Evolutionary conservation across 92 coral and sea anemone genomes (phyloP), one percentile per base, ranked within the genome.

Genomic region (Heliopora coerulea): DNA sequence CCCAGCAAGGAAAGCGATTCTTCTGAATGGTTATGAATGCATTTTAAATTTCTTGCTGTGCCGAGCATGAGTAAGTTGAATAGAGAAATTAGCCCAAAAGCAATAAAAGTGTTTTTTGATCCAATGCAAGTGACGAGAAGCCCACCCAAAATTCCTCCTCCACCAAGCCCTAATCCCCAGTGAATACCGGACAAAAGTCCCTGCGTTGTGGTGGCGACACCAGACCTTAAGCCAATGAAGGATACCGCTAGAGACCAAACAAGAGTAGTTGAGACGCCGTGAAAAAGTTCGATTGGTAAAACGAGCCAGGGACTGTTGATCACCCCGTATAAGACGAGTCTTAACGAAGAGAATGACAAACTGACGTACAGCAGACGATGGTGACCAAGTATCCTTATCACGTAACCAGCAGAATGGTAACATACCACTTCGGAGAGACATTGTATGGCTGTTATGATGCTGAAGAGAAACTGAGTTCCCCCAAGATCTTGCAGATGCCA

Each of bases 201-300:
- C 59, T 92, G 97, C 86, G 89, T 78, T 39, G 97, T 92, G 21
- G 91, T 80, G 39, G 89, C 66, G 8, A 91, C 96, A 15, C 91
- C 93, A 30, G 91, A 83, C 34, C 81, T 87, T 57, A 92, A 82
- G 29, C 97, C 91, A 8, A 92, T 84, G 46, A 76, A 92, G 25
- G 87, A 90, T 3, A 92, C 97, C 8, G 96, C 91, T 30, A 96
- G 88, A 56, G 97, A 86, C 97, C 97, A 92, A 25, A 92, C 96
- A 0, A 89, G 93, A 0, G 97, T 96, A 7, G 87, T 79, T 5
- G 97, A 85, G 24, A 92, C 46, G 54, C 97, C 97, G 73, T 92
- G 90, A 40, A 92, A 82, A 40, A 89, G 26, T 63, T 92, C 97
- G 48, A 92, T 69, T 2, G 97, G 97, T 28, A 92, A 65, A 17